Base-by-base conservation (phyloP, 2,113 vertebrate species). In the Hippocampus zosterae region DNA sequence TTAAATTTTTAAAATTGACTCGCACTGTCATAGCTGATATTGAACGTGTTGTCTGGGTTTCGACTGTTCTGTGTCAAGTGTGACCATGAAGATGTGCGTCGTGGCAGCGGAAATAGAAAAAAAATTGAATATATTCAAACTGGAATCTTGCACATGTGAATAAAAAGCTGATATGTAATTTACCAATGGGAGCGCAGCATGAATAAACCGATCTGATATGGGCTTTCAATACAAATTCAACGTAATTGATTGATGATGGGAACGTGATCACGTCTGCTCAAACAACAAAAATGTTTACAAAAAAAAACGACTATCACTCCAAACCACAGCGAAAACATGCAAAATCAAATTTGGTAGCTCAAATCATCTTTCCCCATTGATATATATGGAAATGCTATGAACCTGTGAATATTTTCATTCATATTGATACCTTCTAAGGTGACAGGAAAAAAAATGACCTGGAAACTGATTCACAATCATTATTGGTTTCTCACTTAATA, bases 1-100 rank as follows among this genome's bases (percentile, higher is more conserved):
- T 65, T 4, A 70, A 80, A 73, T n/a, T 60, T 42, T 67, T 29
- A 6, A 78, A 62, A 52, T 29, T 44, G 29, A 65, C 70, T 10
- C 23, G 11, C 37, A 23, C 13, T 13, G 29, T 62, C 67, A 65
- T 9, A 44, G 48, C 23, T 44, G 70, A 68, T 71, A 55, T 78
- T 62, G 70, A 67, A 59, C 37, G 29, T 11, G 5, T 48, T 64
- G 70, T 25, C 25, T 15, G 25, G 2, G 27, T 27, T 23, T n/a
- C 11, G 9, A n/a, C 8, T n/a, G 52, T 18, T 7, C 1, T 3
- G 23, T 57, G 33, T 10, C 21, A 55, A 55, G 21, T 55, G 52
- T n/a, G 21, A 55, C 9, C n/a, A 55, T 55, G 1, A 37, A 6
- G 33, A 37, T 37, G 33, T 37, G 33, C 33, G 5, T 37, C 33